Percentiles rank a stretch among this genome's conserved stretches.
These are phyloP conservation scores for Coregonus clupeaformis DNA, from an alignment of 2,113 vertebrate species.

Conservation along the genomic window DNA sequence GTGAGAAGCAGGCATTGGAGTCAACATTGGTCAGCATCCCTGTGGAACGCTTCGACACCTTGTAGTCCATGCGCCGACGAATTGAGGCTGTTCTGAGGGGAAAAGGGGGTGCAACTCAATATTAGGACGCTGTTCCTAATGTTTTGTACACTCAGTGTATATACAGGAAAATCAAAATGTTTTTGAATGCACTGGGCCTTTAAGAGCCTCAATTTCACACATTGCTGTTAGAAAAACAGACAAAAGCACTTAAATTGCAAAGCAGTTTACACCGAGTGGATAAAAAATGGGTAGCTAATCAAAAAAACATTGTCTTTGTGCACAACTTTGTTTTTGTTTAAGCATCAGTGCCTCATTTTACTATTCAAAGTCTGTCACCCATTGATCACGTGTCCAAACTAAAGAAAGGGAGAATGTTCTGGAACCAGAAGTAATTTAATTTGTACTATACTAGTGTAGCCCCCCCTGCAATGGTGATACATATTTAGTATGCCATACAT, in stretches of 20 bases:
- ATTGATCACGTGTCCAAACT: background rate
- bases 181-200: no score
- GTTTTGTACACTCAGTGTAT: background rate
- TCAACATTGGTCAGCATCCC: no score
- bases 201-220: no score
- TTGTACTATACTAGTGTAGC: conserved; percentile 12
- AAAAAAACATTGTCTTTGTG: background rate
- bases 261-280: background rate
- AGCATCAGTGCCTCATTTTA: background rate
- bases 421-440: conserved; percentile 32
- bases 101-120: no score
- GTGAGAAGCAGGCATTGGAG: no score
- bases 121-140: no score
- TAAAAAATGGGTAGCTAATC: background rate
- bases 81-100: no score
- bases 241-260: conserved; percentile 8
- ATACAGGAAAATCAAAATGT: background rate
- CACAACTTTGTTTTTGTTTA: background rate
- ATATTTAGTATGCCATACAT: conserved; percentile 77
- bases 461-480: conserved; percentile 5
- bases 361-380: no score
- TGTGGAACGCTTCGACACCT: no score
- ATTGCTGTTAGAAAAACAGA: background rate
- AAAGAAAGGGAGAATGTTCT: conserved; percentile 10
- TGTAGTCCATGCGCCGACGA: no score